Evolutionary conservation across 2,888 invertebrate genomes (phyloP), one percentile per base, ranked within the genome.

Genomic region (Diachrysia chrysitis): DNA sequence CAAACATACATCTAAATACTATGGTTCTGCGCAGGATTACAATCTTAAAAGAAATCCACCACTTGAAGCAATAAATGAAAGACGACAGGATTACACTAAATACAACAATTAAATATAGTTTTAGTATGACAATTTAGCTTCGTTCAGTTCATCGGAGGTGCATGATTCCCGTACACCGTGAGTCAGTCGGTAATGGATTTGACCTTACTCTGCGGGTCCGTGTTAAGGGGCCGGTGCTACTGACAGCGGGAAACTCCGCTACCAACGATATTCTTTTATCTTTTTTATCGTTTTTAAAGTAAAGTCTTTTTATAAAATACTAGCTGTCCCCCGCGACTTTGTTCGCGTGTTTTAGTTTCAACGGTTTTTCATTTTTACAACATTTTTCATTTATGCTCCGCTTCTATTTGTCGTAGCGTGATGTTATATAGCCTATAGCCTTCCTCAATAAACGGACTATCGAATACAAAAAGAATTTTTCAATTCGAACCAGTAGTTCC

Each of bases 181-280:
- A 87, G 69, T 87, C 87, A 87, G 66, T 74, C 54, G 69, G 70
- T 83, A 87, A 87, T 85, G 77, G 83, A 80, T 86, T 71, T 83
- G 87, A 87, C 88, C 88, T 87, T 87, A 82, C 77, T 79, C 71
- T 69, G 73, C 66, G 75, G 63, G 60, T 65, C 71, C 23, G 66
- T 54, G 66, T 55, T 66, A 78, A 78, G 81, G 76, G 81, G 83
- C 73, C 83, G 69, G 62, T 76, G 71, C 75, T 70, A 63, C 78
- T 78, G 75, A 25, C 64, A 58, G 64, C 73, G 70, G 69, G 55
- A 58, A 66, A 63, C 68, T 59, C 60, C 19, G 6, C 37, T 55
- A 16, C 2, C 25, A 19, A 48, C 17, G 58, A 56, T 46, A 21
- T n/a, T n/a, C n/a, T n/a, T n/a, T n/a, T n/a, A n/a, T n/a, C n/a